phyloP scores from a whole-genome alignment of 2,888 invertebrate genomes.

The Lucinisca nassula region DNA sequence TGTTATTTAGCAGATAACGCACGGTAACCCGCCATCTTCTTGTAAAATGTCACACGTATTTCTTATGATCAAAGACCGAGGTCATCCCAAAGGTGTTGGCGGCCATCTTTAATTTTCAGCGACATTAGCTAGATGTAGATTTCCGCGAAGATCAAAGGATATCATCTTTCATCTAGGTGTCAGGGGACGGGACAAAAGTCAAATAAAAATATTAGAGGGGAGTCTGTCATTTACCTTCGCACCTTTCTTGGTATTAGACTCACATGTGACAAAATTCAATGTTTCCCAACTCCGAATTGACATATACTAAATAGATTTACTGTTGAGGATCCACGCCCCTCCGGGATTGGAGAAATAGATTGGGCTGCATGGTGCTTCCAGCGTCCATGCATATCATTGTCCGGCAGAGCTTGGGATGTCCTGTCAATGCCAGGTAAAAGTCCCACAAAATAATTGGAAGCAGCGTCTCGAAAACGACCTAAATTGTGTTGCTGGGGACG shows the following conservation, averaged over 20 bases:
- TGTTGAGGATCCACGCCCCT: no score
- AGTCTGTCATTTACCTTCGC: neutral
- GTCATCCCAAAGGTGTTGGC: conserved; percentile 26
- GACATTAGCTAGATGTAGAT: conserved; percentile 26
- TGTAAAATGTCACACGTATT: conserved; percentile 54
- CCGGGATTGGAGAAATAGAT: no score
- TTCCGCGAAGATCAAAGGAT: conserved; percentile 26
- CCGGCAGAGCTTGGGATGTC: no score
- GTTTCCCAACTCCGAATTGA: no score
- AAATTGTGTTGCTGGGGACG: no score
- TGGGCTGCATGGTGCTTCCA: no score
- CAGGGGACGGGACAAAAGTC: neutral
- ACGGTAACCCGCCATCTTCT: conserved; percentile 54
- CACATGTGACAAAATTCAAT: no score
- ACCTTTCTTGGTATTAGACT: neutral
- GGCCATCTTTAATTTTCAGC: conserved; percentile 30
- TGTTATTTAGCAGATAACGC: conserved; percentile 24
- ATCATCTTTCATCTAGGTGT: conserved; percentile 18
- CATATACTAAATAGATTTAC: no score
- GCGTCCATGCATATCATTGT: no score
- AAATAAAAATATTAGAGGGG: neutral
- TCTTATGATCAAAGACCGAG: conserved; percentile 54
- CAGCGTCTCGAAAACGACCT: no score
- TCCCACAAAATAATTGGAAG: no score
- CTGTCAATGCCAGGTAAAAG: no score